Evolutionary conservation across 2,113 vertebrate species (phyloP), one percentile per base, ranked within the genome.

Genomic region (Sterna hirundo): DNA sequence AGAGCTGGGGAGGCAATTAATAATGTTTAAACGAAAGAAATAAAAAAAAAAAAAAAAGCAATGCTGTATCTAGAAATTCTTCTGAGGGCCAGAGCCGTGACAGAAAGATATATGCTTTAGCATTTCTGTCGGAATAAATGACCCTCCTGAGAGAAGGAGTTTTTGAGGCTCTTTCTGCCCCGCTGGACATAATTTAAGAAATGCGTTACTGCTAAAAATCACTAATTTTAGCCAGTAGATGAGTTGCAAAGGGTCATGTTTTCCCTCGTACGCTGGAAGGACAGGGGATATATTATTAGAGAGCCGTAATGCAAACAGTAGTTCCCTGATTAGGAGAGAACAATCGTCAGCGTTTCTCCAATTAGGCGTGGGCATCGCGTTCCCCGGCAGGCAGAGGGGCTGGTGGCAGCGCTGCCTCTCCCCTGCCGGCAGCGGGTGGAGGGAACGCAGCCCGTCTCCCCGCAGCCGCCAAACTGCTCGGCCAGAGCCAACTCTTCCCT

Each of bases 1-100:
- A 95, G 94, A 78, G 70, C 93, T 87, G 57, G 54, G 95, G 84
- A 97, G 95, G 96, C 96, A 97, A 95, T 96, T 97, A 97, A 96
- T 95, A 97, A 94, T 80, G 91, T 93, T 97, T 97, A 96, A 97
- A 94, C 3, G 72, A 95, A 95, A 89, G 91, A 80, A 97, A 96
- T 65, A 71, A 91, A 83, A 90, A 62, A 27, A 42, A 38, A 62
- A 62, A 62, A 38, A 40, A 88, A 82, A 87, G 89, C 86, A 74
- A 65, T 90, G 40, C 82, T 93, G 84, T 94, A 96, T 93, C 95
- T 94, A 91, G 93, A 95, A 96, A 97, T 85, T 94, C 96, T 94
- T 97, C 82, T 54, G 93, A 95, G 95, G 55, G 89, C 80, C 87
- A 93, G 78, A 90, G 93, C 78, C 16, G 40, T 94, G 97, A 91